Conservation (phyloP, 2,113 vertebrate species). For the Caracal caracal region DNA sequence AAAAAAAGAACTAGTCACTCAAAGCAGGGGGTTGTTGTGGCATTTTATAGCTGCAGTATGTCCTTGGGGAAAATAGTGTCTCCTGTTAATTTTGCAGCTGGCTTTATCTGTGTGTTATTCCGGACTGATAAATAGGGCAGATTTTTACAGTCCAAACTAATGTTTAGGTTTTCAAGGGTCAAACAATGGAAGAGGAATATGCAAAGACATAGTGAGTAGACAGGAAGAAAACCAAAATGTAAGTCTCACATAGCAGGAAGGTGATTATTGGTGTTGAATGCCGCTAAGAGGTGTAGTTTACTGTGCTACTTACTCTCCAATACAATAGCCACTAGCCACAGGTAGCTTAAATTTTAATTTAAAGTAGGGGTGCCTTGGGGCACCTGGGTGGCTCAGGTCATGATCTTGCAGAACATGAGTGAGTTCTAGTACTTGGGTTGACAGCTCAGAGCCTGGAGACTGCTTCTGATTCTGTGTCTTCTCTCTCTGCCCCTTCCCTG, state of each 20-base stretch:
- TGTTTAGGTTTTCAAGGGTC: slow-evolving; percentile 2
- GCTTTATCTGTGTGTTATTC: slow-evolving; percentile 12
- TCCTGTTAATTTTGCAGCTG: slow-evolving; percentile 1
- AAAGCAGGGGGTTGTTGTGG: not conserved
- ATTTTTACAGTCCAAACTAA: slow-evolving; percentile 40
- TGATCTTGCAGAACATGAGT: not conserved
- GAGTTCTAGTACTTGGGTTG: too few species aligned
- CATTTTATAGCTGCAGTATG: slow-evolving; percentile 25
- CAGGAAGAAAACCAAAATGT: not conserved
- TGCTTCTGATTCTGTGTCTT: not conserved
- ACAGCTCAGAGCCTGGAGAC: not conserved
- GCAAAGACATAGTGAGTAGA: not conserved
- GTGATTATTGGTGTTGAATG: not conserved
- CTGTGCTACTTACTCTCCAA: not conserved
- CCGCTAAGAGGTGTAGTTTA: not conserved
- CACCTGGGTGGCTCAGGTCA: not conserved
- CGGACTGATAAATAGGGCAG: not conserved
- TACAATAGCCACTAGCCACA: not conserved
- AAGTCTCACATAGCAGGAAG: not conserved
- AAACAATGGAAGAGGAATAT: slow-evolving; percentile 4
- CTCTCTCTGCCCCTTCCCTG: not conserved
- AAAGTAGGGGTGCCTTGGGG: not conserved
- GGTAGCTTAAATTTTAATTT: not conserved
- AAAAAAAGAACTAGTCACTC: slow-evolving; percentile 25
- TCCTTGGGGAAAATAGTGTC: slow-evolving; percentile 16